phyloP scores from a whole-genome alignment of 2,113 vertebrate genomes.

The Lathamus discolor region DNA sequence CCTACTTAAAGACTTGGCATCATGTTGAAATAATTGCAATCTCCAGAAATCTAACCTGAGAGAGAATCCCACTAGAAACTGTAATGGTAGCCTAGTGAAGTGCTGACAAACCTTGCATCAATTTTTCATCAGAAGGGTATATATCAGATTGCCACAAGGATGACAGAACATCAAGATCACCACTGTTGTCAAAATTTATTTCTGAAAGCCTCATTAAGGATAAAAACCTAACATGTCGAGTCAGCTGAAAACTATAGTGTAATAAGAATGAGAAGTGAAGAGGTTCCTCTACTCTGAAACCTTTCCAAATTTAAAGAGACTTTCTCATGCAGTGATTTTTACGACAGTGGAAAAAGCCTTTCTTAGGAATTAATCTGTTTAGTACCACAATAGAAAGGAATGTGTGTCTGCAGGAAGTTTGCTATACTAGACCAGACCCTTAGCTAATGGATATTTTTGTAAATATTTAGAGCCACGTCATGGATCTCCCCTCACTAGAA shows the following conservation, averaged over 20 bases:
- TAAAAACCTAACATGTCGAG: neutral
- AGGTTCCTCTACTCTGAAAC: neutral
- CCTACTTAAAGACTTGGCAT: neutral
- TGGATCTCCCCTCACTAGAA: neutral
- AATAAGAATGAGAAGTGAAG: neutral
- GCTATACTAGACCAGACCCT: neutral
- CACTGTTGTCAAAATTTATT: neutral
- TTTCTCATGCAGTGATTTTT: neutral
- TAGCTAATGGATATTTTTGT: conserved; percentile 36
- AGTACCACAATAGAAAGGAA: conserved; percentile 3
- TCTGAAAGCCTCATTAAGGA: neutral
- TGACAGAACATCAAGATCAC: neutral
- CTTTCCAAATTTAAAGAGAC: neutral
- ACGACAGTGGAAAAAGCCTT: neutral
- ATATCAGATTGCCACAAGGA: neutral
- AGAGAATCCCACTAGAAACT: neutral
- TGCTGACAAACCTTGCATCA: neutral
- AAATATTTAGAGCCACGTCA: conserved; percentile 36
- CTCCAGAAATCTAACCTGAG: neutral
- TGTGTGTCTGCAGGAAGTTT: neutral
- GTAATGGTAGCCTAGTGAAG: neutral
- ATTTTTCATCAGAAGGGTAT: neutral
- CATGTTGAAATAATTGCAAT: neutral
- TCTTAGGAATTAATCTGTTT: neutral
- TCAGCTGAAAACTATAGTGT: neutral